phyloP scores from a whole-genome alignment of 2,888 invertebrate genomes.

The Cordilura impudica region DNA sequence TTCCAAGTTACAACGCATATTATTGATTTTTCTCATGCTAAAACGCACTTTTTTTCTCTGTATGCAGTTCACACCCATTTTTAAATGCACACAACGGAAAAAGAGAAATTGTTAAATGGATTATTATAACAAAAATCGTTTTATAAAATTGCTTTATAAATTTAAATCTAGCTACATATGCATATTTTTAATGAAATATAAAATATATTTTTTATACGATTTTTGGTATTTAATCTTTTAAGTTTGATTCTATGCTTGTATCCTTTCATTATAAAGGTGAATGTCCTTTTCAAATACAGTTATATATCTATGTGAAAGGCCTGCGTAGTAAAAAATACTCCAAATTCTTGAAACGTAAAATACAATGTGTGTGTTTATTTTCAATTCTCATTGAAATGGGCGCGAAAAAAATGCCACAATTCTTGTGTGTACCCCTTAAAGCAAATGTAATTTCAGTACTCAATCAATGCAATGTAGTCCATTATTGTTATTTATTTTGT shows the following conservation, averaged over 20 bases:
- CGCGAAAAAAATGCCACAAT: slow-evolving; percentile 35
- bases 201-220: too few species aligned
- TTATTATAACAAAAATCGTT: too few species aligned
- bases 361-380: background rate
- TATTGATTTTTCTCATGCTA: slow-evolving; percentile 56
- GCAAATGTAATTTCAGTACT: background rate
- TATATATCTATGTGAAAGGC: slow-evolving; percentile 35
- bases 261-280: slow-evolving; percentile 56
- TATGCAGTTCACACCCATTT: slow-evolving; percentile 59
- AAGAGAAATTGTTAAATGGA: too few species aligned
- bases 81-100: background rate
- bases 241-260: slow-evolving; percentile 13
- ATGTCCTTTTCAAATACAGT: slow-evolving; percentile 59
- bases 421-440: background rate
- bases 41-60: slow-evolving; percentile 42
- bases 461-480: background rate
- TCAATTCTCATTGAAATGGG: slow-evolving; percentile 30
- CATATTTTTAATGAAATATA: too few species aligned
- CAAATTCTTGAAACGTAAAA: slow-evolving; percentile 30
- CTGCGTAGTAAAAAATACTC: slow-evolving; percentile 45
- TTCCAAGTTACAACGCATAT: slow-evolving; percentile 53
- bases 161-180: too few species aligned
- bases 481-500: slow-evolving; percentile 6
- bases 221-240: slow-evolving; percentile 15
- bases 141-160: background rate